Evolutionary conservation across 2,797 vertebrate species (phyloP).

Genomic region (Heterohyrax brucei): DNA sequence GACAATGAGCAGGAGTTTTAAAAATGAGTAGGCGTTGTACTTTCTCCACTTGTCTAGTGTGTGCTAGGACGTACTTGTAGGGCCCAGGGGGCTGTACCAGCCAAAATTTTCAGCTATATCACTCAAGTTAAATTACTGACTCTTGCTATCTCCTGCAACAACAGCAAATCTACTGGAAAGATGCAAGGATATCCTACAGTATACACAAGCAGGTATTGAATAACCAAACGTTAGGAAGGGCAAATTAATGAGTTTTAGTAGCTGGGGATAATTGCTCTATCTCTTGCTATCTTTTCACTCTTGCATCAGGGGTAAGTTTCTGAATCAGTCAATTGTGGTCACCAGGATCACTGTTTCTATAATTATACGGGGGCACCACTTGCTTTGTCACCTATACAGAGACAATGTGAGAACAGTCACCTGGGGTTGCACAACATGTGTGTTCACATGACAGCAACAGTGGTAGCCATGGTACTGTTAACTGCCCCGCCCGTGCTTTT

Average conservation of each 20-base stretch:
- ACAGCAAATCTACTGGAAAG: not conserved
- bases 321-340: not conserved
- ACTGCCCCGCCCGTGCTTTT: too few relatives aligned
- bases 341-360: not conserved
- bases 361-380: not conserved
- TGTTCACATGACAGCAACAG: not conserved
- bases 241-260: not conserved
- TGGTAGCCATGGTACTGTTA: not conserved
- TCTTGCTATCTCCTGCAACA: not conserved
- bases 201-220: not conserved
- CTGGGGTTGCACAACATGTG: not conserved
- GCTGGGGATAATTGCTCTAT: not conserved
- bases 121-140: not conserved
- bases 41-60: not conserved
- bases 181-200: not conserved
- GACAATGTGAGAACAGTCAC: not conserved
- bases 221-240: constrained; percentile 34
- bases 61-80: not conserved
- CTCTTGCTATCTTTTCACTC: constrained; percentile 15
- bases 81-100: not conserved
- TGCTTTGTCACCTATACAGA: not conserved
- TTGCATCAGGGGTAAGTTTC: constrained; percentile 9
- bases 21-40: not conserved
- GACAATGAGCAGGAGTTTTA: not conserved
- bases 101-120: not conserved